phyloP scores from a whole-genome alignment of 2,113 vertebrate species.

The Xenus cinereus region DNA sequence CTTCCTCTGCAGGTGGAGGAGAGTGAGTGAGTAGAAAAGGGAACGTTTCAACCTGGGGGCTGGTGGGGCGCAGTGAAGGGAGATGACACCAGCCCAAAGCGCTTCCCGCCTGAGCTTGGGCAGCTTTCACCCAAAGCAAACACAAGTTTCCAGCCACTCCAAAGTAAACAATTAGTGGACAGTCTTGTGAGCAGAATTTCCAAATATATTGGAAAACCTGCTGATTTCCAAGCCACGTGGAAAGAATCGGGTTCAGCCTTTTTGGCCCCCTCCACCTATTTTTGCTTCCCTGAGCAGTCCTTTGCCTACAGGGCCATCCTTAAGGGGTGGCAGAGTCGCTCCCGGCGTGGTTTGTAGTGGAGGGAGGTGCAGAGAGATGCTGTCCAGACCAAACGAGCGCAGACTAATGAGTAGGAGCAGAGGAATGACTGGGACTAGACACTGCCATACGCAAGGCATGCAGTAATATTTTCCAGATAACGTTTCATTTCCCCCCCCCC shows the following conservation, averaged over 20 bases:
- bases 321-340: background rate
- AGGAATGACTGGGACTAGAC: background rate
- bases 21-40: background rate
- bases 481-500: background rate
- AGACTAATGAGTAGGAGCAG: background rate
- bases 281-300: background rate
- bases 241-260: background rate
- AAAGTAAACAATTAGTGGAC: background rate
- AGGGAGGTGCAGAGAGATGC: background rate
- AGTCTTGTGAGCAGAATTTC: background rate
- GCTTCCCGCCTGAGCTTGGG: fast-evolving
- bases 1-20: background rate
- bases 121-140: background rate
- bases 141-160: background rate
- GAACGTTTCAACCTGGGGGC: background rate
- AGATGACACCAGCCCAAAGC: background rate
- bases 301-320: background rate
- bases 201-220: background rate
- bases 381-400: fast-evolving
- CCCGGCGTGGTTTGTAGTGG: background rate
- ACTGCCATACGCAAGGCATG: background rate
- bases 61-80: fast-evolving
- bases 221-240: background rate
- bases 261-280: fast-evolving
- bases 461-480: background rate